These are phyloP conservation scores for Trididemnum clinides DNA, from an alignment of 23 tunicate species.

Conservation along the genomic window DNA sequence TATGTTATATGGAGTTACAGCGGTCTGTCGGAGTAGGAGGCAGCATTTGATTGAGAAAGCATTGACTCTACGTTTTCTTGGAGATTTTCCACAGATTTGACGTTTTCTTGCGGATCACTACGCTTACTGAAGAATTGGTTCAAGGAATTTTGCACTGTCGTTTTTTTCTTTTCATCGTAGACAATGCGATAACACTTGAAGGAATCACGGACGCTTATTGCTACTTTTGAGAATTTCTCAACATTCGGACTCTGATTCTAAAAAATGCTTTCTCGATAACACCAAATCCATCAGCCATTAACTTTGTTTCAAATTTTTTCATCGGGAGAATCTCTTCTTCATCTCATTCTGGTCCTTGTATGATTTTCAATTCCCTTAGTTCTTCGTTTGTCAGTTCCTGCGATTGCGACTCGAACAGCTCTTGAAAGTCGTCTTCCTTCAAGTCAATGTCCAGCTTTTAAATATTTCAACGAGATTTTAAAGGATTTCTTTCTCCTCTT, in stretches of 20 bases:
- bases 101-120: neutral
- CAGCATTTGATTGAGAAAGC: no score
- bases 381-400: slow-evolving; percentile 40
- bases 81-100: neutral
- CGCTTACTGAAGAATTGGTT: slow-evolving; percentile 4
- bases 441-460: slow-evolving; percentile 38
- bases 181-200: slow-evolving; percentile 32
- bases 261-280: slow-evolving; percentile 35
- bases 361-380: slow-evolving; percentile 36
- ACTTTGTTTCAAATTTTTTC: slow-evolving; percentile 43
- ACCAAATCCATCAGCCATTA: slow-evolving; percentile 35
- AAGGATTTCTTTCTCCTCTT: slow-evolving; percentile 22
- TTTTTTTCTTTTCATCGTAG: slow-evolving; percentile 45
- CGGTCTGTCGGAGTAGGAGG: no score
- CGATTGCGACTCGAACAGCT: slow-evolving; percentile 26
- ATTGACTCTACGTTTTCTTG: neutral
- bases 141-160: neutral
- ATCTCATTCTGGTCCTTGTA: slow-evolving; percentile 34
- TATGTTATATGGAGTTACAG: no score
- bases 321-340: slow-evolving; percentile 22
- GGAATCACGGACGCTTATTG: slow-evolving; percentile 32
- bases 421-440: slow-evolving; percentile 35
- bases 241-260: slow-evolving; percentile 26
- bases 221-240: slow-evolving; percentile 40
- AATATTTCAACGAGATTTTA: slow-evolving; percentile 39